phyloP scores from a whole-genome alignment of 1,140 invertebrate genomes.

The Drosophila parvula region DNA sequence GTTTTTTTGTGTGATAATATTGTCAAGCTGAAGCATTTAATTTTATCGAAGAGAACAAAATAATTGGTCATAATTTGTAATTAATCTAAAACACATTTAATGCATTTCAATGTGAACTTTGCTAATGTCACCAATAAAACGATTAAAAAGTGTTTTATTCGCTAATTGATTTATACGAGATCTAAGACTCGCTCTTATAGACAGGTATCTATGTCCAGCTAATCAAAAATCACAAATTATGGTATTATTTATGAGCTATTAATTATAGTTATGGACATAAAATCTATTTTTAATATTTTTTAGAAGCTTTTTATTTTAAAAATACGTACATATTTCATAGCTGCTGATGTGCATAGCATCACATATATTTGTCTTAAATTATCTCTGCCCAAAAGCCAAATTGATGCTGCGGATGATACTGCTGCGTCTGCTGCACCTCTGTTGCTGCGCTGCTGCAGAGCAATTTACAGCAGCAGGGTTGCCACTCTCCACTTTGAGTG shows the following conservation, averaged over 20 bases:
- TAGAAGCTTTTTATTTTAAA: no score
- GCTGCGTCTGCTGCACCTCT: constrained; percentile 21
- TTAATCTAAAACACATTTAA: neutral
- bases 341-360: constrained; percentile 84
- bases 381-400: constrained; percentile 79
- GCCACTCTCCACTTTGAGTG: constrained; percentile 27
- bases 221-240: constrained; percentile 12
- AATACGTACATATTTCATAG: constrained; percentile 84
- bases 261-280: constrained; percentile 28
- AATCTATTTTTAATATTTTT: constrained; percentile 22
- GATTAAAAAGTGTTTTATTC: constrained; percentile 24
- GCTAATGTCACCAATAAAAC: constrained; percentile 1
- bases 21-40: neutral
- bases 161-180: constrained; percentile 15
- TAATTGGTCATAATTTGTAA: neutral
- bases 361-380: constrained; percentile 81
- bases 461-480: constrained; percentile 42
- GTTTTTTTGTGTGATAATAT: neutral
- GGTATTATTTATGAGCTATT: constrained; percentile 12
- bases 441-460: constrained; percentile 28
- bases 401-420: constrained; percentile 52
- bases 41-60: neutral
- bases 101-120: neutral
- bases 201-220: constrained; percentile 1
- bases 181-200: constrained; percentile 1